phyloP scores from a whole-genome alignment of 2,797 vertebrate species.

The Brachymystax lenok region DNA sequence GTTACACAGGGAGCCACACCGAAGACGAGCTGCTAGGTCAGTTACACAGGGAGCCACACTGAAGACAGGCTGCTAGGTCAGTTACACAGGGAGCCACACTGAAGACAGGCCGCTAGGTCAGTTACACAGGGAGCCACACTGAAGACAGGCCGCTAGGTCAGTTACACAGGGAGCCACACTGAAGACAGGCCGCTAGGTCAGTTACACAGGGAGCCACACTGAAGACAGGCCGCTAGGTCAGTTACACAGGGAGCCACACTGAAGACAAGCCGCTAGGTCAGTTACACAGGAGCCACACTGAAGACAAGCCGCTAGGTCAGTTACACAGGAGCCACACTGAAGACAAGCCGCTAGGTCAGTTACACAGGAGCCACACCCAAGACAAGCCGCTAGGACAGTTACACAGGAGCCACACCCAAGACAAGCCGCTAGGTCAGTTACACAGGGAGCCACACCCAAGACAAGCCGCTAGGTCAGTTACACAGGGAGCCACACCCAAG shows the following conservation, averaged over 20 bases:
- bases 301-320: conserved; percentile 78
- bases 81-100: no score
- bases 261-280: conserved; percentile 77
- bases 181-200: no score
- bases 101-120: conserved; percentile 77
- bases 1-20: background rate
- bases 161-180: no score
- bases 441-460: background rate
- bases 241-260: background rate
- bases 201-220: no score
- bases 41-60: no score
- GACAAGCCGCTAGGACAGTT: conserved; percentile 78
- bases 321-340: background rate
- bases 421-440: conserved; percentile 77
- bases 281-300: background rate
- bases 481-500: background rate
- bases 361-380: background rate
- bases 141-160: no score
- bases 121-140: background rate
- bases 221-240: conserved; percentile 77
- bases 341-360: conserved; percentile 78
- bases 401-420: conserved; percentile 17
- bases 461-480: conserved; percentile 68
- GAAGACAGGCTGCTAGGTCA: background rate
- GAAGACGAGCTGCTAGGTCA: background rate